Evolutionary conservation across 2,797 vertebrate species (phyloP).

Genomic region (Enteromius mattozi): DNA sequence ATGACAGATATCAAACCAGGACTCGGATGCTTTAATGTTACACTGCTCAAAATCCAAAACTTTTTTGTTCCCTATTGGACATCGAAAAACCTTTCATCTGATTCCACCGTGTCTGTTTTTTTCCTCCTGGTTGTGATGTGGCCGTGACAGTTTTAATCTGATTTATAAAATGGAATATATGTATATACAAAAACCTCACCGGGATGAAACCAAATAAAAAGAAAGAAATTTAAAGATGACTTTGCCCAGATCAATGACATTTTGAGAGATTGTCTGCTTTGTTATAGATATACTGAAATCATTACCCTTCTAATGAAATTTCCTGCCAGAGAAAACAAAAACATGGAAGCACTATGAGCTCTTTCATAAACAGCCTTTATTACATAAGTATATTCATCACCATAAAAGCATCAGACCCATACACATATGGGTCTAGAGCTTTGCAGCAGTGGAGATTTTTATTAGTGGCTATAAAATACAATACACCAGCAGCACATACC

Average conservation of each 20-base stretch:
- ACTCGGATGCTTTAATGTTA: conserved; percentile 32
- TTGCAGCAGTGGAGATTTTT: conserved; percentile 83
- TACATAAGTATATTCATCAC: conserved; percentile 82
- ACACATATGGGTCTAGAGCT: conserved; percentile 77
- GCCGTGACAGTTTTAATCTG: conserved; percentile 39
- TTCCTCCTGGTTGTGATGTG: conserved; percentile 29
- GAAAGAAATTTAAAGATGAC: conserved; percentile 14
- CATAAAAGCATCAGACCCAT: conserved; percentile 71
- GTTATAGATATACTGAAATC: conserved; percentile 40
- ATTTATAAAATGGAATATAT: conserved; percentile 21
- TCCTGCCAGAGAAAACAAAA: conserved; percentile 42
- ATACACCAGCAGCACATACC: conserved; percentile 72
- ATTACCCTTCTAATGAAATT: conserved; percentile 56
- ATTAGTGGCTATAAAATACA: conserved; percentile 82
- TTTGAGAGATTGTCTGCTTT: conserved; percentile 45
- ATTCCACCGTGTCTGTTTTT: conserved; percentile 3
- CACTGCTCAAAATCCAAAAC: conserved; percentile 30
- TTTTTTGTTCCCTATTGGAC: conserved; percentile 42
- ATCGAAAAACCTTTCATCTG: conserved; percentile 29
- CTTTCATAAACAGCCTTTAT: conserved; percentile 83
- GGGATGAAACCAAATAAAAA: conserved; percentile 11
- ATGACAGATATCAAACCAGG: conserved; percentile 48
- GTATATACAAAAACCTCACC: background rate
- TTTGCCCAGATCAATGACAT: conserved; percentile 6
- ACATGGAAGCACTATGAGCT: conserved; percentile 46